These are phyloP conservation scores for Nasonia giraulti DNA, from an alignment of 1,140 invertebrate species.

Conservation along the genomic window DNA sequence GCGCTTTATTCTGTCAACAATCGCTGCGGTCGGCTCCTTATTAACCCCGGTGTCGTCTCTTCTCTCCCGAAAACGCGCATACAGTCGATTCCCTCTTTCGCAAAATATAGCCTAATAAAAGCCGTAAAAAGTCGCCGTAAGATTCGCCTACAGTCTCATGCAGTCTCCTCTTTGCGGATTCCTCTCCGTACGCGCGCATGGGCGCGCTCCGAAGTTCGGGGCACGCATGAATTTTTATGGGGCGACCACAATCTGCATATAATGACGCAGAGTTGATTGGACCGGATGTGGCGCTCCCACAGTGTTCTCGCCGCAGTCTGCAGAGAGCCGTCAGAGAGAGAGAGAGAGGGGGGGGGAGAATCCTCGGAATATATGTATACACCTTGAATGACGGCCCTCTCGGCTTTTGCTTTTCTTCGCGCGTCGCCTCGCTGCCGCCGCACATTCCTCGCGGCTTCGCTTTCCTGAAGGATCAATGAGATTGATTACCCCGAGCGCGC, in stretches of 20 bases:
- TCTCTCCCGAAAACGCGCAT: no score
- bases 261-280: conserved; percentile 62
- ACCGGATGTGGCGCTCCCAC: conserved; percentile 62
- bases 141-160: background rate
- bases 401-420: conserved; percentile 30
- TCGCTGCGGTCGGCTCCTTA: background rate
- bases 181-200: background rate
- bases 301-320: background rate
- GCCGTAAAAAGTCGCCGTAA: background rate
- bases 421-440: background rate
- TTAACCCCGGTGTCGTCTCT: background rate
- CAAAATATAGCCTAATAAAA: conserved; percentile 10
- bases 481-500: conserved; percentile 11
- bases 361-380: background rate
- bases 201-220: background rate
- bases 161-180: no score
- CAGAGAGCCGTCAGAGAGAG: no score
- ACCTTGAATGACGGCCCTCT: background rate
- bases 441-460: conserved; percentile 11
- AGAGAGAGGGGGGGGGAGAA: background rate
- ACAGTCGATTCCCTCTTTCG: no score
- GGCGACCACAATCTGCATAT: conserved; percentile 61
- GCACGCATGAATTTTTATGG: conserved; percentile 61
- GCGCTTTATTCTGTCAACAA: conserved; percentile 6
- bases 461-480: conserved; percentile 13